phyloP scores from a whole-genome alignment of 2,113 vertebrate genomes.

The Anolis sagrei region DNA sequence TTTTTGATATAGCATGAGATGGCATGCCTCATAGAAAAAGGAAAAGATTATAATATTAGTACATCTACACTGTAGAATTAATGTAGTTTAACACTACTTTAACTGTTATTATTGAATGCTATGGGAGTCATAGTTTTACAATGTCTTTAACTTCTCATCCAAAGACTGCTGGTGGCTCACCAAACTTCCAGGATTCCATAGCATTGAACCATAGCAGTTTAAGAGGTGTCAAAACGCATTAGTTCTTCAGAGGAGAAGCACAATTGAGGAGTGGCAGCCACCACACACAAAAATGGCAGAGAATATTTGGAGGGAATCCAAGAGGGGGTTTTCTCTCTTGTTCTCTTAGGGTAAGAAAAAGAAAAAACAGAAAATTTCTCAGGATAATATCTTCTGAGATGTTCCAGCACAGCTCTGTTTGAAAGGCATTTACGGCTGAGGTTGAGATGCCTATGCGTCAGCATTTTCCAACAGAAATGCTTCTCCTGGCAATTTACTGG shows the following conservation, averaged over 20 bases:
- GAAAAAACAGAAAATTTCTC: not conserved
- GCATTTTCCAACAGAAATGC: constrained; percentile 31
- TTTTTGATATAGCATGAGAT: too few species aligned
- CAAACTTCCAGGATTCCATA: too few species aligned
- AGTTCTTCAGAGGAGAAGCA: too few species aligned
- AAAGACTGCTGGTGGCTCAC: not conserved
- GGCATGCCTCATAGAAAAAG: too few species aligned
- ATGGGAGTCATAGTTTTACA: too few species aligned
- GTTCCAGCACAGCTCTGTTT: not conserved
- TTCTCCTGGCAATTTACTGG: constrained; percentile 26
- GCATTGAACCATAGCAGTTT: too few species aligned
- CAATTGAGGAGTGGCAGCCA: not conserved
- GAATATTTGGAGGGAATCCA: not conserved
- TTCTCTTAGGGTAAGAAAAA: not conserved
- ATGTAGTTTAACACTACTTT: too few species aligned
- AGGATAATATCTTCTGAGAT: not conserved
- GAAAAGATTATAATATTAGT: too few species aligned
- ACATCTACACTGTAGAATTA: too few species aligned
- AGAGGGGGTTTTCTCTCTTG: not conserved
- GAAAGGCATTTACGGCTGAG: not conserved
- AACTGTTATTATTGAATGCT: too few species aligned
- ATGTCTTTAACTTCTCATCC: too few species aligned
- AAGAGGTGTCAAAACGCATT: too few species aligned
- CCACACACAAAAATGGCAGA: not conserved
- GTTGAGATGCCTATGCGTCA: constrained; percentile 11